Evolutionary conservation across 2,113 vertebrate genomes (phyloP).

Genomic region (Parotia lawesii): DNA sequence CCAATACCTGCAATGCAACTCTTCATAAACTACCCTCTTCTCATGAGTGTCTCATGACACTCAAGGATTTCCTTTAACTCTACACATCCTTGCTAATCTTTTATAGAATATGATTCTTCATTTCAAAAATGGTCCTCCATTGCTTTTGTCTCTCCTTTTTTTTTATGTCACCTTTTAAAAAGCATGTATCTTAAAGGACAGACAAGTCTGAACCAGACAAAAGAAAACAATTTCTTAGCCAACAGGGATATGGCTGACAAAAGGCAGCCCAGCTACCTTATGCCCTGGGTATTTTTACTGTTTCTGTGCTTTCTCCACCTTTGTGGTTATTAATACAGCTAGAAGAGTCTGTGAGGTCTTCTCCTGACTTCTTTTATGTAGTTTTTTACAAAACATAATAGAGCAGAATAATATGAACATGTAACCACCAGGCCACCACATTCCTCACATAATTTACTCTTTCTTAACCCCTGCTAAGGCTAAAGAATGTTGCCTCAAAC

Average conservation of each 20-base stretch:
- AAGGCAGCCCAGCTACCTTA: background rate
- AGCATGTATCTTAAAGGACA: background rate
- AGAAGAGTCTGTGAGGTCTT: background rate
- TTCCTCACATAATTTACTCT: background rate
- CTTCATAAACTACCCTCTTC: background rate
- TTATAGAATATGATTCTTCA: background rate
- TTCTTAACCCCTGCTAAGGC: background rate
- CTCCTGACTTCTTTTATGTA: background rate
- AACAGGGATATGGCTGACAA: background rate
- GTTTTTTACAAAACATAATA: background rate
- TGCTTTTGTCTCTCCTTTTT: background rate
- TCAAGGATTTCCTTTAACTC: background rate
- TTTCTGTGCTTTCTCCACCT: background rate
- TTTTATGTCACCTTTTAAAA: background rate
- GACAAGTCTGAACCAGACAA: background rate
- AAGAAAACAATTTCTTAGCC: background rate
- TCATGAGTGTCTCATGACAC: background rate
- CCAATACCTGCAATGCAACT: background rate
- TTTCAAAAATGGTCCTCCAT: background rate
- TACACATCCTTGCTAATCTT: background rate
- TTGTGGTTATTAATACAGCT: background rate
- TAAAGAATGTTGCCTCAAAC: background rate
- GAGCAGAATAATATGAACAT: background rate
- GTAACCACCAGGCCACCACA: background rate
- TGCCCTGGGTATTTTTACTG: background rate